Conservation (phyloP, 1,140 invertebrate genomes). For the Drosophila obscura region DNA sequence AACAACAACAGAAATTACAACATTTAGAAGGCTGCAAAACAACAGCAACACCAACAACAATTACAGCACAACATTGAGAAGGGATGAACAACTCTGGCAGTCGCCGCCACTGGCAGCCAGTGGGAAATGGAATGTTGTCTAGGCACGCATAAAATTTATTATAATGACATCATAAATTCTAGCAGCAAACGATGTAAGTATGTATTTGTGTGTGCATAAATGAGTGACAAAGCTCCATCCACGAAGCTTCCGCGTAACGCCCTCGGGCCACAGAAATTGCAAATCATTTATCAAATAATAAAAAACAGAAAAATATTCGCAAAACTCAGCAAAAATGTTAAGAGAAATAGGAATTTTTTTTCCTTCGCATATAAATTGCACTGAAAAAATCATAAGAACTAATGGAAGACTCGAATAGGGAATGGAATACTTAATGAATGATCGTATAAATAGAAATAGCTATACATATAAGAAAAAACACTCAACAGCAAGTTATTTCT, state of each 20-base stretch:
- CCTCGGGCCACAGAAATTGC: conserved; percentile 40
- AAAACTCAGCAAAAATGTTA: conserved; percentile 12
- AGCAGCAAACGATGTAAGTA: conserved; percentile 35
- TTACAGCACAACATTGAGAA: conserved; percentile 11
- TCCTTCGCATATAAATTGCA: too few relatives aligned
- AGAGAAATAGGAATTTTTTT: conserved; percentile 21
- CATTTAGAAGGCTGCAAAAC: conserved; percentile 16
- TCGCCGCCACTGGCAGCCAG: conserved; percentile 35
- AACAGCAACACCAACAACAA: conserved; percentile 23
- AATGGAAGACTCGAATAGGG: too few relatives aligned
- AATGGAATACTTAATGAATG: too few relatives aligned
- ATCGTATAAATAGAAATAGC: too few relatives aligned
- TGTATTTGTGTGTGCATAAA: conserved; percentile 40
- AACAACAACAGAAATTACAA: conserved; percentile 26
- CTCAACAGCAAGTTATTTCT: too few relatives aligned
- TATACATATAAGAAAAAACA: too few relatives aligned
- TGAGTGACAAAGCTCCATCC: conserved; percentile 47
- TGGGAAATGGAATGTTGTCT: conserved; percentile 45
- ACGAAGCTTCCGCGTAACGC: conserved; percentile 9
- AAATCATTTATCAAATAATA: conserved; percentile 68
- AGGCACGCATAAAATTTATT: conserved; percentile 78
- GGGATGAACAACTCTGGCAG: conserved; percentile 29
- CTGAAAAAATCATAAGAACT: too few relatives aligned
- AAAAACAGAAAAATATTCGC: conserved; percentile 28
- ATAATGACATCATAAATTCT: conserved; percentile 81